Evolutionary conservation across 1,140 invertebrate genomes (phyloP).

Genomic region (Dryas iulia): DNA sequence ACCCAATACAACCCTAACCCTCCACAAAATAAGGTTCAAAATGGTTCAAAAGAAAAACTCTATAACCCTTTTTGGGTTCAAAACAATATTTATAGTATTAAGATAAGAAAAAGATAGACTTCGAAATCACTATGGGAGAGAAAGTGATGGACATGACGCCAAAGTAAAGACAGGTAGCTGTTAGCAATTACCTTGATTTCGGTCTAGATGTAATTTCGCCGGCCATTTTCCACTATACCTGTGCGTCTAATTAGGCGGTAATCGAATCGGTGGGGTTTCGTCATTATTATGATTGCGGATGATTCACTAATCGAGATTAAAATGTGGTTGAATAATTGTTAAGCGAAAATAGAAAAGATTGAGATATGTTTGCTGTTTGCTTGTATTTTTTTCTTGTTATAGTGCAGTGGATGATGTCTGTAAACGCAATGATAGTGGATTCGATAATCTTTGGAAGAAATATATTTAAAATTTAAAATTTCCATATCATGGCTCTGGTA

Average conservation of each 20-base stretch:
- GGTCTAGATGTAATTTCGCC: constrained; percentile 48
- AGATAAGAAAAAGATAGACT: constrained; percentile 43
- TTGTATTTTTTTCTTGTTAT: background rate
- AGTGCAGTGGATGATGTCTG: too few relatives aligned
- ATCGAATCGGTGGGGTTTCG: constrained; percentile 62
- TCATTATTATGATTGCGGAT: constrained; percentile 61
- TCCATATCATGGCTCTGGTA: too few relatives aligned
- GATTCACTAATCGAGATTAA: constrained; percentile 55
- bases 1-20: constrained; percentile 1
- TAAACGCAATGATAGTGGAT: too few relatives aligned
- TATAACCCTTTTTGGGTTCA: constrained; percentile 12
- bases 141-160: constrained; percentile 52
- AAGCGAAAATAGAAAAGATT: constrained; percentile 27
- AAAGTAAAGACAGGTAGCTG: constrained; percentile 60
- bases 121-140: constrained; percentile 27
- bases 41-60: background rate
- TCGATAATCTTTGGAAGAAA: too few relatives aligned
- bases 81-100: constrained; percentile 14
- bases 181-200: constrained; percentile 64
- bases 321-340: constrained; percentile 35
- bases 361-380: constrained; percentile 9
- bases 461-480: too few relatives aligned
- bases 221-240: constrained; percentile 47
- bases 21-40: constrained; percentile 5
- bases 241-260: constrained; percentile 64